These are phyloP conservation scores for Parelbella ahira DNA, from an alignment of 2,888 invertebrate genomes.

Conservation along the genomic window DNA sequence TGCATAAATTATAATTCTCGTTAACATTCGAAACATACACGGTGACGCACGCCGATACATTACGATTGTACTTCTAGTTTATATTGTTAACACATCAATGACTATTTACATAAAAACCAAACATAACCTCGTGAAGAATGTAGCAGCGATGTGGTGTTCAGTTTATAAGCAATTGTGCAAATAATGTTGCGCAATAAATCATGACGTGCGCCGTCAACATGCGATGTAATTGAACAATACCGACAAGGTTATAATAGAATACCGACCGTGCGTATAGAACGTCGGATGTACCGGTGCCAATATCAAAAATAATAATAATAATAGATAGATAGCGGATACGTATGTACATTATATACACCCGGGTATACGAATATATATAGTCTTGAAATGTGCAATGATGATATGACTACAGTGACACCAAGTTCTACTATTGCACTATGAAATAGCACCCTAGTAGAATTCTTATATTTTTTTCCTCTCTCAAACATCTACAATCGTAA, in stretches of 20 bases:
- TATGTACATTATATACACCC: too few species aligned
- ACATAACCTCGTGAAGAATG: conserved; percentile 15
- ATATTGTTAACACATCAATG: conserved; percentile 27
- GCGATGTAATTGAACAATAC: conserved; percentile 36
- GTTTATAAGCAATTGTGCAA: conserved; percentile 44
- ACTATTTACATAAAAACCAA: conserved; percentile 26
- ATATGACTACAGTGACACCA: too few species aligned
- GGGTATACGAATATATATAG: too few species aligned
- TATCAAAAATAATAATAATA: conserved; percentile 35
- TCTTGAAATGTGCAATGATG: too few species aligned
- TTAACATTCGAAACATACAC: conserved; percentile 9
- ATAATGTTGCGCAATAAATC: conserved; percentile 55
- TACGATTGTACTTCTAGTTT: conserved; percentile 7
- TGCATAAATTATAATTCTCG: too few species aligned
- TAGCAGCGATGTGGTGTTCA: conserved; percentile 4
- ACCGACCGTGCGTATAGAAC: conserved; percentile 45
- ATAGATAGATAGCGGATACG: too few species aligned
- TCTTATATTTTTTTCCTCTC: too few species aligned
- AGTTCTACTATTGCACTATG: not conserved
- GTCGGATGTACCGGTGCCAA: conserved; percentile 32
- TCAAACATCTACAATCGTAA: too few species aligned
- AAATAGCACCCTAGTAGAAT: too few species aligned
- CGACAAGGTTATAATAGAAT: conserved; percentile 57
- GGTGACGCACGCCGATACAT: conserved; percentile 15
- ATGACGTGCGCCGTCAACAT: conserved; percentile 43